Evolutionary conservation across 2,888 invertebrate species (phyloP), one percentile per base, ranked within the genome.

Genomic region (Elysia crispata): DNA sequence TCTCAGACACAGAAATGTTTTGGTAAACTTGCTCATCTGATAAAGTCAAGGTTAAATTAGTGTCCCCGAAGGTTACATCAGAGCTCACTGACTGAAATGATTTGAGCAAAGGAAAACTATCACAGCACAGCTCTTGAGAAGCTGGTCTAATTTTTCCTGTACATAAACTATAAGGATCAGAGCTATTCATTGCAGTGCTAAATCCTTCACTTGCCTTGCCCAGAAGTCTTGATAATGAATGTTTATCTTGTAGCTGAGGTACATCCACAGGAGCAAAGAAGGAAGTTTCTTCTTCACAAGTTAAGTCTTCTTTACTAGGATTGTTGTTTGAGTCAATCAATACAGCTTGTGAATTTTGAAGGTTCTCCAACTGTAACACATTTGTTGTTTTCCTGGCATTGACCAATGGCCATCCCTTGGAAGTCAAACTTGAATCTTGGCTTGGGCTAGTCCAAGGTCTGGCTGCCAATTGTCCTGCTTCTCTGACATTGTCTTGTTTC

Each of bases 371-470:
- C 11, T 66, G 41, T 30, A 18, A 28, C 50, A 76, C 15, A 28
- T 30, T 50, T 66, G 66, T 66, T 25, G 64, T 66, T 31, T 76
- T 57, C n/a, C 23, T 62, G 6, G 25, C 50, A 5, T 15, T 30
- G 18, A n/a, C n/a, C n/a, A 1, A 28, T n/a, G 50, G 20, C 15
- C 15, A 23, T 1, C 20, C 15, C 6, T 69, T 41, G 31, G 30
- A 1, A 15, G 23, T 1, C 33, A 70, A 33, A n/a, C 60, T 70
- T 30, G 33, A 1, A 41, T 33, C 54, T 30, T 62, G 49, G n/a
- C 41, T 41, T 41, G 80, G 80, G n/a, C 80, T 82, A 6, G 82
- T 77, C 69, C 70, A 75, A 0, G 82, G 82, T 28, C 82, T 25
- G 33, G 66, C 66, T 62, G 70, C 15, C 30, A 66, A 67, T 5